These are phyloP conservation scores for Nematolebias whitei DNA, from an alignment of 2,113 vertebrate genomes.

Conservation along the genomic window DNA sequence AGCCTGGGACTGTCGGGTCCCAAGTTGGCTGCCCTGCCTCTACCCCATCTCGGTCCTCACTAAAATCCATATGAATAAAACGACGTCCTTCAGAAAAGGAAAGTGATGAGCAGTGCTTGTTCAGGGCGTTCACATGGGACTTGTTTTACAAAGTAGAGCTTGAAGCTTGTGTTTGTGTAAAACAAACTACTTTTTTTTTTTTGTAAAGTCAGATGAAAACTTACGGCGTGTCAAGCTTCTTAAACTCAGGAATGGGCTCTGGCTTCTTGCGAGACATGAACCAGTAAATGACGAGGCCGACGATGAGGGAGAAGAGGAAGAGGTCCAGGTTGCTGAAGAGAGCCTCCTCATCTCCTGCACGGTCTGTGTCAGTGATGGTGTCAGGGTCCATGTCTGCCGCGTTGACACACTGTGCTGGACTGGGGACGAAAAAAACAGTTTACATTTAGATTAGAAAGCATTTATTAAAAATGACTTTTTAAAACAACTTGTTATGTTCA, in stretches of 20 bases:
- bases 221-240: constrained; percentile 84
- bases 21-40: no score
- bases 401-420: constrained; percentile 30
- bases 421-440: no score
- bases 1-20: no score
- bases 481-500: no score
- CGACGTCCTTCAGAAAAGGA: no score
- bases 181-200: not conserved
- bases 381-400: constrained; percentile 78
- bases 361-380: constrained; percentile 39
- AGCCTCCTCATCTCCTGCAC: constrained; percentile 71
- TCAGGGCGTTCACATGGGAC: no score
- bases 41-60: no score
- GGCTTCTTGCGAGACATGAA: constrained; percentile 92
- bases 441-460: no score
- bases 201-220: constrained; percentile 45
- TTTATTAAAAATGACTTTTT: no score
- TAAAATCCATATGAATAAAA: no score
- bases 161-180: no score
- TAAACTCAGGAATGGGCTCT: constrained; percentile 89
- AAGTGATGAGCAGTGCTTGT: not conserved
- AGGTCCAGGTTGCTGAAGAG: constrained; percentile 88
- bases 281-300: constrained; percentile 89
- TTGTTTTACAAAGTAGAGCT: no score
- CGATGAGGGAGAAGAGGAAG: constrained; percentile 88